Conservation (phyloP, 2,888 invertebrate species). For the Limnephilus auricula region DNA sequence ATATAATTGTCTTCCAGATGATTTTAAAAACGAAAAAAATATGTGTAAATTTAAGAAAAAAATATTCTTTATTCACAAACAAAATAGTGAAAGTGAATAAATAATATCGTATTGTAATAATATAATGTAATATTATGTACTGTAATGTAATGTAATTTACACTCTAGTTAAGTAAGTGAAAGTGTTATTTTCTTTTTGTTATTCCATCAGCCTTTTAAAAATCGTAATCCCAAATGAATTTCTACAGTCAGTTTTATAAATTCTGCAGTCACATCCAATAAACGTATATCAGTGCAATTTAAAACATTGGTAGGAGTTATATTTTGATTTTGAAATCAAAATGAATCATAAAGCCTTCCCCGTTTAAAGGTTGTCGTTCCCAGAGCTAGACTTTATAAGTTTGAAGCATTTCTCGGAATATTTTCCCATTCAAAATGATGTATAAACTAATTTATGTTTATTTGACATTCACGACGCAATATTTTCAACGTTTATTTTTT, state of each 20-base stretch:
- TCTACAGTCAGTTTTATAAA: no score
- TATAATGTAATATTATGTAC: no score
- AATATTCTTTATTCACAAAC: no score
- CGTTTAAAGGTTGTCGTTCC: not conserved
- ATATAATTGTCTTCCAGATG: no score
- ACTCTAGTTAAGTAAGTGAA: no score
- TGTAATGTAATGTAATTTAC: no score
- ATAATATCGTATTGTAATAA: no score
- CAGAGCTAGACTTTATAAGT: not conserved
- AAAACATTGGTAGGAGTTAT: not conserved
- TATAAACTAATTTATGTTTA: constrained; percentile 34
- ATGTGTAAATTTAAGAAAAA: no score
- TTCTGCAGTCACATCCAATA: not conserved
- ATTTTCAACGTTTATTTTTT: constrained; percentile 17
- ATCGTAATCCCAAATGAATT: not conserved
- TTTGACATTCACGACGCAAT: constrained; percentile 22
- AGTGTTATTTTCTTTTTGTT: no score
- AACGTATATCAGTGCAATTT: not conserved
- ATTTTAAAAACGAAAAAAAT: no score
- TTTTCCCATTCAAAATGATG: constrained; percentile 19
- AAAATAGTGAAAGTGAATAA: no score
- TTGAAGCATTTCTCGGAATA: constrained; percentile 11
- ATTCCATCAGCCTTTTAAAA: not conserved
- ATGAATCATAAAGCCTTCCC: not conserved
- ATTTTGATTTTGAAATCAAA: not conserved